Conservation (phyloP, 2,888 invertebrate genomes). For the Chaetoderma sp. region DNA sequence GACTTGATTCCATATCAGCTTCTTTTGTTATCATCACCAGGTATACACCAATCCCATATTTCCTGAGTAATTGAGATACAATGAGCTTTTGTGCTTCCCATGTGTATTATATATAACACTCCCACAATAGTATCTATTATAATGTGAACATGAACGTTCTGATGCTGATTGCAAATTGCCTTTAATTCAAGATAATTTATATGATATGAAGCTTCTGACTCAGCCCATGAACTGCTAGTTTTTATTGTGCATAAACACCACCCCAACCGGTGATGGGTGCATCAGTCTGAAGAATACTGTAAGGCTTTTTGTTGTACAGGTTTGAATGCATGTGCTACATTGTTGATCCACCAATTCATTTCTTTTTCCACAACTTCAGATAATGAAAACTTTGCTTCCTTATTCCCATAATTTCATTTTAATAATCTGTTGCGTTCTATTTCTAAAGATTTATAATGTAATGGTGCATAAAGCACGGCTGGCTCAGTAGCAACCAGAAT, state of each 20-base stretch:
- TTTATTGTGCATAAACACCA: neutral
- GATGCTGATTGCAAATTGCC: neutral
- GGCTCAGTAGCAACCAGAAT: no score
- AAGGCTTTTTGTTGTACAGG: neutral
- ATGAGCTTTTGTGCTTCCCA: conserved; percentile 4
- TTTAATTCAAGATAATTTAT: neutral
- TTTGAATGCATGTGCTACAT: neutral
- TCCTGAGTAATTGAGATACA: conserved; percentile 5
- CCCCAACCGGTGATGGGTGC: neutral
- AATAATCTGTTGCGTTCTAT: no score
- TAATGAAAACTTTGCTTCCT: neutral
- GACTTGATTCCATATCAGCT: conserved; percentile 5
- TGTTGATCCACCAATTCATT: neutral
- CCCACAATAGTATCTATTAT: neutral
- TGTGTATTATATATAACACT: conserved; percentile 4
- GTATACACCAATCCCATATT: conserved; percentile 11
- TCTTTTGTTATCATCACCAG: conserved; percentile 5
- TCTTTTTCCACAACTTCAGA: neutral
- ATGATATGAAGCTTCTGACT: neutral
- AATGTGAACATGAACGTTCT: neutral
- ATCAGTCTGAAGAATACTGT: neutral
- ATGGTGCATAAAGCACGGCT: no score
- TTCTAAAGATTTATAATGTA: no score
- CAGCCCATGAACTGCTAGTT: neutral
- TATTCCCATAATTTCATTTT: no score